Evolutionary conservation across 2,113 vertebrate species (phyloP).

Genomic region (Corynorhinus townsendii): DNA sequence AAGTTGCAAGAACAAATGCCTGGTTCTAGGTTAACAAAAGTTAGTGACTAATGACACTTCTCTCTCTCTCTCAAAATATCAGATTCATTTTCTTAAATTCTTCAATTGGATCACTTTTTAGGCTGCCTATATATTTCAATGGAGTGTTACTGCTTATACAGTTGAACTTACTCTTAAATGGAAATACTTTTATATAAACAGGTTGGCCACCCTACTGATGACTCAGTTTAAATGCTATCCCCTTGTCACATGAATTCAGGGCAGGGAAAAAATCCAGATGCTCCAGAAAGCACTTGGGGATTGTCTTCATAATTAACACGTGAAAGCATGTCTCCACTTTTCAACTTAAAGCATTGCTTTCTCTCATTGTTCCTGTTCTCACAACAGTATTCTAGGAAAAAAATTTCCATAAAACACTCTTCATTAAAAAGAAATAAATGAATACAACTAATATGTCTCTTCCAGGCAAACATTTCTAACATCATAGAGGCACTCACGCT

Average conservation of each 20-base stretch:
- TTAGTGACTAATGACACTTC: neutral
- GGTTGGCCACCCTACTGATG: neutral
- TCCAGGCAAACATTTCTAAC: neutral
- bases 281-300: neutral
- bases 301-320: neutral
- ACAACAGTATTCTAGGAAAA: constrained; percentile 1
- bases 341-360: neutral
- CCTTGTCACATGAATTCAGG: neutral
- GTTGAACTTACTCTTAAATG: neutral
- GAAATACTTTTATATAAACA: neutral
- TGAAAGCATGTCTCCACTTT: neutral
- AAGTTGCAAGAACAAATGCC: neutral
- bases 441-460: neutral
- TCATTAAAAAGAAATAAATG: neutral
- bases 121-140: neutral
- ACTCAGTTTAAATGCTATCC: constrained; percentile 17
- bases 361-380: neutral
- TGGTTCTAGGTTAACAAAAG: neutral
- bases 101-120: neutral
- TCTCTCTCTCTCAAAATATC: neutral
- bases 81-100: constrained; percentile 1
- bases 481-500: neutral
- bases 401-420: neutral
- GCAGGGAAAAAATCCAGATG: neutral
- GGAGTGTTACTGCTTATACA: neutral